Evolutionary conservation across 2,797 vertebrate genomes (phyloP), one percentile per base, ranked within the genome.

Genomic region (Phrynocephalus vlangalii): DNA sequence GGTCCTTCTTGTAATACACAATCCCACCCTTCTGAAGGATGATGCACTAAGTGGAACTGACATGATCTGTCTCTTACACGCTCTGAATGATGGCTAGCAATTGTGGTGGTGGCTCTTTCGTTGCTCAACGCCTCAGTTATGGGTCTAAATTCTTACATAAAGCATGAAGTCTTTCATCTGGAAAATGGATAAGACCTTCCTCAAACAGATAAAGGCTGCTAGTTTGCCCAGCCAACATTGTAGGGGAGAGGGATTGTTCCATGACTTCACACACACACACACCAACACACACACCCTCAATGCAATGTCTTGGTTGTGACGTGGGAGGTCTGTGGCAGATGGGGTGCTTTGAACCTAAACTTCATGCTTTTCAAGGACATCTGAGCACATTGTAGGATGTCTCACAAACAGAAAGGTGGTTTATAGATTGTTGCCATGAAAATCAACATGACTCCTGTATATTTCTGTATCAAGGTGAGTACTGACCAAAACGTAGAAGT

Each of bases 51-150:
- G 28, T 80, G 86, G 56, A 94, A 88, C 85, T 85, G 92, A 88
- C 90, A 89, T 83, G 68, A 90, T 82, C 89, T 91, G 56, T 88
- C 90, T 91, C 44, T 9, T 63, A 84, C 88, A 52, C 91, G 88
- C 63, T 91, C 78, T 92, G 87, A 92, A 88, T 93, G 92, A 93
- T 90, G 89, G 72, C 1, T 88, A 91, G 84, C 88, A 92, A 91
- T 90, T 91, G 86, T 3, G 84, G 9, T 24, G 2, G 72, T 72
- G 93, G 78, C 86, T 88, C 80, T 87, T 88, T 73, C 87, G 76
- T 89, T 93, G 88, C 90, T 52, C 82, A 81, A 88, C 89, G 30
- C 50, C 24, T 90, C 87, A 70, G 83, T 83, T 93, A 86, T 38
- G 83, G 44, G 70, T 85, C 75, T 90, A 72, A 94, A 83, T 79